Evolutionary conservation across 2,797 vertebrate genomes (phyloP).

Genomic region (Anguilla megastoma): DNA sequence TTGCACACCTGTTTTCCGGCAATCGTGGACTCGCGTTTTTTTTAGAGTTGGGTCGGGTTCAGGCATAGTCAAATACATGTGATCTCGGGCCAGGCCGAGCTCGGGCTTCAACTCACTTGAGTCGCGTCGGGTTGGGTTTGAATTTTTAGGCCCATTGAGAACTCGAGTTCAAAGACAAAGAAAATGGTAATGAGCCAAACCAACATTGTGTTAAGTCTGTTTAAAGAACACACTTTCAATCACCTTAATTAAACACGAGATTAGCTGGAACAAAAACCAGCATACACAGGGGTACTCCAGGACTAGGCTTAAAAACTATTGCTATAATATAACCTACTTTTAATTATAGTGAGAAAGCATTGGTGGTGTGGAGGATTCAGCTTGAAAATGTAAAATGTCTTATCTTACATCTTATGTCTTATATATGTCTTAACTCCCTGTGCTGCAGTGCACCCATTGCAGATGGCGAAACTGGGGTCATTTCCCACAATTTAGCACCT

Average conservation of each 20-base stretch:
- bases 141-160: no score
- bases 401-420: not conserved
- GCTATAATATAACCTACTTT: not conserved
- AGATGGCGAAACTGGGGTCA: not conserved
- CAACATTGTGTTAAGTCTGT: not conserved
- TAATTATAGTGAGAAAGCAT: not conserved
- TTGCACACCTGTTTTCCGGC: no score
- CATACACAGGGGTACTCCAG: not conserved
- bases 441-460: not conserved
- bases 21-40: no score
- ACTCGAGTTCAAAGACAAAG: not conserved
- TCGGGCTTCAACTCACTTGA: no score
- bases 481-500: not conserved
- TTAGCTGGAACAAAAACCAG: not conserved
- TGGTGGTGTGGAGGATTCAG: not conserved
- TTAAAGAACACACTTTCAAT: not conserved
- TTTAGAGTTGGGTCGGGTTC: no score
- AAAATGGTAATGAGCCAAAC: not conserved
- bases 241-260: not conserved
- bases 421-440: not conserved
- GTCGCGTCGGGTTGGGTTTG: no score
- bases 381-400: not conserved
- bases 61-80: no score
- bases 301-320: not conserved
- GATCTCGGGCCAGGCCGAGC: no score